Percentiles rank a stretch among this genome's conserved stretches.
phyloP scores from a whole-genome alignment of 2,113 vertebrate genomes.

The Leucoraja erinaceus region DNA sequence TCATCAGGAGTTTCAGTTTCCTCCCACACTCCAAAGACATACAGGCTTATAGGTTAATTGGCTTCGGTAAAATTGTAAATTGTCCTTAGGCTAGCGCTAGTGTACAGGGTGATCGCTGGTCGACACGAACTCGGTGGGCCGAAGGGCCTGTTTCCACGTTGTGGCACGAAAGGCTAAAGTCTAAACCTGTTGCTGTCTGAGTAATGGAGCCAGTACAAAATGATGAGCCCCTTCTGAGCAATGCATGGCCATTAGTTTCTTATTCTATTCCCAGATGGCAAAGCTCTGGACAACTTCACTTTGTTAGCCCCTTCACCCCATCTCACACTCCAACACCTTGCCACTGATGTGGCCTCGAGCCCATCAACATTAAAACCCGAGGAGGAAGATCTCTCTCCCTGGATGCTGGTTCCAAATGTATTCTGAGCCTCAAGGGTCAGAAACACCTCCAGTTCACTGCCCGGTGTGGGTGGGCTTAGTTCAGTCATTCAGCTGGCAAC shows the following conservation, averaged over 20 bases:
- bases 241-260: neutral
- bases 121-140: no score
- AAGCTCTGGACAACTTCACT: neutral
- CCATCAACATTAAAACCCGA: no score
- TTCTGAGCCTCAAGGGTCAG: neutral
- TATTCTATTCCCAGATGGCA: neutral
- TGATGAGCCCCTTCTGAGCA: neutral
- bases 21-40: no score
- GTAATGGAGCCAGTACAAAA: neutral
- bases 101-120: no score
- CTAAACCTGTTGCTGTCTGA: neutral
- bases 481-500: neutral
- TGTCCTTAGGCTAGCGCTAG: no score
- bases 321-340: neutral
- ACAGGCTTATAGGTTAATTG: no score
- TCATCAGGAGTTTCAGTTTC: no score
- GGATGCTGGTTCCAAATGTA: neutral
- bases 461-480: neutral
- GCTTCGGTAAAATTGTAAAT: no score
- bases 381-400: neutral
- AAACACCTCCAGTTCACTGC: neutral
- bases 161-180: no score
- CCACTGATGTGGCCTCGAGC: no score
- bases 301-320: neutral
- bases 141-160: no score